phyloP scores from a whole-genome alignment of 2,797 vertebrate species.

The Spheniscus humboldti region DNA sequence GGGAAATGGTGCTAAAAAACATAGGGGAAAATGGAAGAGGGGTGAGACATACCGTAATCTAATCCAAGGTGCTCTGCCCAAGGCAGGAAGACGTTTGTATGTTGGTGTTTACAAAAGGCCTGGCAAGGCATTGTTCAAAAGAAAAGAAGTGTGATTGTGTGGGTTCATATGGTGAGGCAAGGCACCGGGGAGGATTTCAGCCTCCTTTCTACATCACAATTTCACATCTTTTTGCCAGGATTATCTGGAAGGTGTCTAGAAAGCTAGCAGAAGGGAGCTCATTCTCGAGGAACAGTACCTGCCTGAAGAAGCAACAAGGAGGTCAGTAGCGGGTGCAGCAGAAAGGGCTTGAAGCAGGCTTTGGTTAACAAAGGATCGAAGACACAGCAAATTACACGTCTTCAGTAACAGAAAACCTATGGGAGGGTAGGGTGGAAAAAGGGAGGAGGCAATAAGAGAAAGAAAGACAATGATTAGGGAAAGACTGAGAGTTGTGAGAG shows the following conservation, averaged over 20 bases:
- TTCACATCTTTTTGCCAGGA: not conserved
- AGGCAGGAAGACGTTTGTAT: not conserved
- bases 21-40: not conserved
- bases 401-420: not conserved
- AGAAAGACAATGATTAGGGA: not conserved
- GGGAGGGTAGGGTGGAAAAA: not conserved
- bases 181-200: not conserved
- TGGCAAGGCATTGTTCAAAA: not conserved
- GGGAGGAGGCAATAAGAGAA: not conserved
- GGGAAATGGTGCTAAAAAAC: not conserved
- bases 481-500: not conserved
- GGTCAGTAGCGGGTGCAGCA: not conserved
- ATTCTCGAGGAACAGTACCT: fast-evolving
- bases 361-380: not conserved
- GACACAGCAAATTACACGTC: not conserved
- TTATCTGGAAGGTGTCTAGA: not conserved
- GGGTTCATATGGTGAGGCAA: not conserved
- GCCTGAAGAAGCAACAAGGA: not conserved
- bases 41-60: not conserved
- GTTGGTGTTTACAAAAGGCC: not conserved
- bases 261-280: not conserved
- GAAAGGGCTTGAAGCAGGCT: not conserved
- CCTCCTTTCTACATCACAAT: not conserved
- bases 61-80: not conserved
- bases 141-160: not conserved